Conservation (phyloP, 2,888 invertebrate genomes). For the Sicus ferrugineus region DNA sequence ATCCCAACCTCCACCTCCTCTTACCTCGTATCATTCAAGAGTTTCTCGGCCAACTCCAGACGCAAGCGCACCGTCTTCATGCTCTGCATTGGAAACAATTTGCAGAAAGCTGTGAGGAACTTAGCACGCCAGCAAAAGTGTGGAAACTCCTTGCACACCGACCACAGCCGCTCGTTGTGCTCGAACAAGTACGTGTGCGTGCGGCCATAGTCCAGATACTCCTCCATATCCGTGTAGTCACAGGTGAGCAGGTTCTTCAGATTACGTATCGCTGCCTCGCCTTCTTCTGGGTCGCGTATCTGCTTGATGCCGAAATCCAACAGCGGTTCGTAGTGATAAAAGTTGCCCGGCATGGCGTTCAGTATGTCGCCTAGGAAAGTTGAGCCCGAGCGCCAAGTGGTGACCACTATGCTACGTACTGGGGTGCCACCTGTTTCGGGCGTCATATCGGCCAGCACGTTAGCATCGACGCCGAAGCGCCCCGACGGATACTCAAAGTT, state of each 20-base stretch:
- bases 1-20: conserved; percentile 50
- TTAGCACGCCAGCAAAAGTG: conserved; percentile 74
- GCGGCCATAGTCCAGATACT: conserved; percentile 81
- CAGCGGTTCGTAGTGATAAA: conserved; percentile 90
- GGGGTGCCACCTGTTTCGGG: conserved; percentile 75
- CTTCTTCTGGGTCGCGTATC: conserved; percentile 77
- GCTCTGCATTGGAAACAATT: conserved; percentile 85
- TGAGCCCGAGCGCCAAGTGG: conserved; percentile 92
- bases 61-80: conserved; percentile 87
- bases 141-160: conserved; percentile 75
- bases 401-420: conserved; percentile 78
- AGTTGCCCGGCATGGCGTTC: conserved; percentile 85
- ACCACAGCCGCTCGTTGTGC: conserved; percentile 86
- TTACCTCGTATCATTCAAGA: conserved; percentile 77
- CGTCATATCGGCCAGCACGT: conserved; percentile 73
- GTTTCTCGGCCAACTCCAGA: conserved; percentile 74
- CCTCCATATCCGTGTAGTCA: conserved; percentile 76
- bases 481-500: conserved; percentile 71
- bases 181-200: conserved; percentile 81
- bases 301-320: conserved; percentile 83
- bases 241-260: conserved; percentile 79
- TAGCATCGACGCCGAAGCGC: conserved; percentile 66
- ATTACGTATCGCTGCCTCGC: conserved; percentile 73
- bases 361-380: conserved; percentile 88
- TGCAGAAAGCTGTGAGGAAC: conserved; percentile 82